Base-by-base conservation (phyloP, 2,113 vertebrate species). In the Benitochromis conjunctus region DNA sequence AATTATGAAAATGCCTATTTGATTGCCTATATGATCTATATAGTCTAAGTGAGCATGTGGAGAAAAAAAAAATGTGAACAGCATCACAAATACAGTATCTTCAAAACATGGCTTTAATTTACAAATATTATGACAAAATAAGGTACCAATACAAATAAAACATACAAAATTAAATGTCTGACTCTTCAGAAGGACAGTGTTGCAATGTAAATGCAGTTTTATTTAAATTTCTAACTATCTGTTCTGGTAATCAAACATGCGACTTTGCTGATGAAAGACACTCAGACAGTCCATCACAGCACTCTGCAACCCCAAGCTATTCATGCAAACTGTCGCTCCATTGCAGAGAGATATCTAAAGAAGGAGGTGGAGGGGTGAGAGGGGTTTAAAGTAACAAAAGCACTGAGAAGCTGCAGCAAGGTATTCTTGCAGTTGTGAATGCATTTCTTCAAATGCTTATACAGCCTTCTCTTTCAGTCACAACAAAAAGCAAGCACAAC, bases 61-160 rank as follows among this genome's bases (percentile, higher is more conserved):
- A 54, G 46, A 54, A 54, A 19, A 18, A 10, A 21, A 58, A 5
- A 16, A 5, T 16, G 0, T 13, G 0, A 9, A 21, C 48, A 55
- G 29, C 8, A n/a, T 34, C 18, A 31, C 46, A 76, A 76, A 76
- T 9, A 51, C 71, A 2, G 10, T 0, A 53, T 76, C 18, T 76
- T 76, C 71, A 76, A 76, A 87, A 6, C 2, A 9, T 5, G 3
- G 3, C 4, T 92, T 89, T 87, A 53, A 79, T 88, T 60, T 51
- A 53, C 9, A 60, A 6, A 79, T 8, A 79, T 18, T 3, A 48
- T 58, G 41, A 81, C 53, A 84, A 48, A 60, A 21, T 6, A 31
- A 19, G 4, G 6, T 57, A 82, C 26, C 3, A 60, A 74, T 34
- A 84, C 4, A 86, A 69, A 82, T 76, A 10, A 38, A 81, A 53